Percentiles rank a stretch among this genome's conserved stretches.
phyloP scores from a whole-genome alignment of 2,888 invertebrate species.

The Chymomyza caudatula region DNA sequence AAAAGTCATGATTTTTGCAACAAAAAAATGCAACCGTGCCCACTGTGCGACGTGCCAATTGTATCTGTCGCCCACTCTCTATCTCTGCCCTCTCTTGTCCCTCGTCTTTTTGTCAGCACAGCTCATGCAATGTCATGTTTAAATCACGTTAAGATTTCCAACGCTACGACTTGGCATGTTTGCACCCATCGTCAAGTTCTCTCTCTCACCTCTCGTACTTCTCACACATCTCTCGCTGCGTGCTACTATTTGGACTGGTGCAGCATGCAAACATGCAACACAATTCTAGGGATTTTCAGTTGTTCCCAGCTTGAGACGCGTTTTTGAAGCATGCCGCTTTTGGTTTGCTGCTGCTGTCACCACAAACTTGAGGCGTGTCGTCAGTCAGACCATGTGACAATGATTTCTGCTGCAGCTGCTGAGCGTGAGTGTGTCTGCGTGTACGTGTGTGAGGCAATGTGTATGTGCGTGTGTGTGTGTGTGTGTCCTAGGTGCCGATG shows the following conservation, averaged over 20 bases:
- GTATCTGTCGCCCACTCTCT: conserved; percentile 47
- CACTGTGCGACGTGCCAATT: conserved; percentile 52
- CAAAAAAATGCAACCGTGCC: no score
- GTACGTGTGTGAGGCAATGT: neutral
- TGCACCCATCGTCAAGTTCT: conserved; percentile 13
- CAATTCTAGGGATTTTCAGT: neutral
- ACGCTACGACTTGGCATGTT: conserved; percentile 55
- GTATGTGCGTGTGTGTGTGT: neutral
- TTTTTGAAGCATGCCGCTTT: neutral
- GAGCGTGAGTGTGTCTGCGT: neutral
- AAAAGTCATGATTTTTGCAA: no score
- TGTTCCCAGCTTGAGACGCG: conserved; percentile 2
- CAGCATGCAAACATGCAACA: conserved; percentile 15
- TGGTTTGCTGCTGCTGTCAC: neutral
- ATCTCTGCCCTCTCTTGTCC: neutral
- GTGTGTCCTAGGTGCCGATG: neutral
- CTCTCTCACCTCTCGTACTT: no score
- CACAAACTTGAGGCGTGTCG: conserved; percentile 24
- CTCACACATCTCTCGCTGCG: neutral
- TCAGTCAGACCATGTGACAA: conserved; percentile 20
- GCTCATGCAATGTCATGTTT: conserved; percentile 35
- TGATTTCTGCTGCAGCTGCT: conserved; percentile 20
- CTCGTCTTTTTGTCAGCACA: conserved; percentile 18
- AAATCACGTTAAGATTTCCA: conserved; percentile 65
- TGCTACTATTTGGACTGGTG: neutral